phyloP scores from a whole-genome alignment of 2,888 invertebrate species.

The Tipula lateralis region DNA sequence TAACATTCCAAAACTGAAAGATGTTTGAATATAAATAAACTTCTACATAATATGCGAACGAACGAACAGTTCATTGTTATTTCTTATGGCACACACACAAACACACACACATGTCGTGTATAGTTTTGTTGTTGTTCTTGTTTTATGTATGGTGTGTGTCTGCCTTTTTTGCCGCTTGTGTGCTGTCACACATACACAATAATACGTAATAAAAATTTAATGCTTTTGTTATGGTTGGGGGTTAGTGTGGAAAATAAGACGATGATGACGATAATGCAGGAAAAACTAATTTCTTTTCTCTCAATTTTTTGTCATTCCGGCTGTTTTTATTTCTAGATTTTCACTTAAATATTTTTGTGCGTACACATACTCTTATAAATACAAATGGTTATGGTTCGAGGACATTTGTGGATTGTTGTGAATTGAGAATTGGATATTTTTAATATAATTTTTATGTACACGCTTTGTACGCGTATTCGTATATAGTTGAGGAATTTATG shows the following conservation, averaged over 20 bases:
- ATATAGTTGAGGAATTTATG: too few relatives aligned
- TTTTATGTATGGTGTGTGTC: background rate
- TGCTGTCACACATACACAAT: background rate
- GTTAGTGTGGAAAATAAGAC: background rate
- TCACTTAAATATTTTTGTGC: too few relatives aligned
- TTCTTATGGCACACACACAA: background rate
- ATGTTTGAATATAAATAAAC: constrained; percentile 1
- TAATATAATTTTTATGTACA: too few relatives aligned
- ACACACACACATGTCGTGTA: too few relatives aligned
- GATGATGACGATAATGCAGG: background rate
- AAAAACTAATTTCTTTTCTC: background rate
- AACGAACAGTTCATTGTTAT: background rate
- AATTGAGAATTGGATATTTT: too few relatives aligned
- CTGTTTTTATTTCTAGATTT: too few relatives aligned
- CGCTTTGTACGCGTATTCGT: too few relatives aligned
- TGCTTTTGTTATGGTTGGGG: background rate
- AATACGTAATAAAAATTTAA: background rate
- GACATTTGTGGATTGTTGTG: too few relatives aligned
- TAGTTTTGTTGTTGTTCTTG: background rate
- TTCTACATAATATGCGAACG: background rate
- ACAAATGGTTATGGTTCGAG: too few relatives aligned
- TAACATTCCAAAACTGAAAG: constrained; percentile 24
- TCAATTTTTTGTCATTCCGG: too few relatives aligned
- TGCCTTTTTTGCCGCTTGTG: background rate
- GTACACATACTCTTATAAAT: too few relatives aligned